A percentile compares a stretch with the other conserved stretches of the same genome.
Evolutionary conservation across 2,888 invertebrate species (phyloP).

Genomic region (Cataglyphis cursor): DNA sequence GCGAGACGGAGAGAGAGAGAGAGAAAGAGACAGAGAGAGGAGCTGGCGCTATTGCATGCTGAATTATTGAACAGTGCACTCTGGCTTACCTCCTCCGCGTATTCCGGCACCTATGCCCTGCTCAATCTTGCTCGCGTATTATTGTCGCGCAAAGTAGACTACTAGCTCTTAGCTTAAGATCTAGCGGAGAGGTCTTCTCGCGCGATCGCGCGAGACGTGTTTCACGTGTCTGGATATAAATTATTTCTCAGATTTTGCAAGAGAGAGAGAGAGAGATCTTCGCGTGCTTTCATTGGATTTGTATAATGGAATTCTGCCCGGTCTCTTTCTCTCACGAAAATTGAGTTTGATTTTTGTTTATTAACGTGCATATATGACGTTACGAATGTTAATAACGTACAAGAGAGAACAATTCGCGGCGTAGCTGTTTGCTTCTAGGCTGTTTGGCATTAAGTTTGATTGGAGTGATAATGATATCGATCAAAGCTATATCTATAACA

Average conservation of each 20-base stretch:
- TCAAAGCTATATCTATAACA: background rate
- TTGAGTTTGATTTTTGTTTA: background rate
- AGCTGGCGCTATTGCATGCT: slow-evolving; percentile 71
- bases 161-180: slow-evolving; percentile 32
- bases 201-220: slow-evolving; percentile 60
- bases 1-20: slow-evolving; percentile 5
- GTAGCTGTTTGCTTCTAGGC: background rate
- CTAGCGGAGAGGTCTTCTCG: slow-evolving; percentile 43
- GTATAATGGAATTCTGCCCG: slow-evolving; percentile 71
- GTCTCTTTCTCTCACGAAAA: background rate
- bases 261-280: slow-evolving; percentile 9
- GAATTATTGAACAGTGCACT: slow-evolving; percentile 83
- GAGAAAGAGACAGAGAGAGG: slow-evolving; percentile 24
- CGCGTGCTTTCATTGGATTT: slow-evolving; percentile 59
- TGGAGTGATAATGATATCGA: slow-evolving; percentile 6
- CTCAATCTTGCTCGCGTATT: slow-evolving; percentile 73
- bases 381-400: too few relatives aligned
- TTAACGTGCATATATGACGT: slow-evolving; percentile 10
- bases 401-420: background rate
- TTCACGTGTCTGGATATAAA: slow-evolving; percentile 66
- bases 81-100: slow-evolving; percentile 74
- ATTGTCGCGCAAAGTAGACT: slow-evolving; percentile 72
- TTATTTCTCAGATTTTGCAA: slow-evolving; percentile 70
- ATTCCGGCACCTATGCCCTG: slow-evolving; percentile 71
- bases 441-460: background rate